phyloP scores from a whole-genome alignment of 1,140 invertebrate species.

The Drosophila micromelanica region DNA sequence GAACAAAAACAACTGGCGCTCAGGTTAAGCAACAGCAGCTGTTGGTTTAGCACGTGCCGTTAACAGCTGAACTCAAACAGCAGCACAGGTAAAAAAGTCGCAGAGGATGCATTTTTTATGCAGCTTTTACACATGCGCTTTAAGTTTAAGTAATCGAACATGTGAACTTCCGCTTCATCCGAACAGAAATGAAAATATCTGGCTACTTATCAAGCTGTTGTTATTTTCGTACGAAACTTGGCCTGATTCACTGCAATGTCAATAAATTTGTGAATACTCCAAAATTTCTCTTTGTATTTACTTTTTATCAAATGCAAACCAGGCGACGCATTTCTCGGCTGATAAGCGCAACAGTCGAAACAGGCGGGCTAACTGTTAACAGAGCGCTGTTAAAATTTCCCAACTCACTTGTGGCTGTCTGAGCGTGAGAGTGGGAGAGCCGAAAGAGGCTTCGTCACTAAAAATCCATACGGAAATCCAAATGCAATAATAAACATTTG shows the following conservation, averaged over 20 bases:
- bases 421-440: conserved; percentile 33
- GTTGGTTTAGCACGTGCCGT: conserved; percentile 52
- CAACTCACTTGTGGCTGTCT: conserved; percentile 51
- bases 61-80: conserved; percentile 52
- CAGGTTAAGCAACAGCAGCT: conserved; percentile 22
- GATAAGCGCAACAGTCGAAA: conserved; percentile 41
- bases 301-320: conserved; percentile 32
- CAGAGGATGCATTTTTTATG: background rate
- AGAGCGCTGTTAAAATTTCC: conserved; percentile 48
- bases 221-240: conserved; percentile 6
- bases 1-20: conserved; percentile 32
- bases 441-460: conserved; percentile 36
- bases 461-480: conserved; percentile 71
- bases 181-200: conserved; percentile 15
- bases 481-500: conserved; percentile 77
- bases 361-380: conserved; percentile 19
- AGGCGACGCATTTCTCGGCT: background rate
- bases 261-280: background rate
- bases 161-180: conserved; percentile 26
- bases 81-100: conserved; percentile 38
- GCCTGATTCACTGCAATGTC: conserved; percentile 33
- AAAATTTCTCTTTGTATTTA: background rate
- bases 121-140: conserved; percentile 7
- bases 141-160: conserved; percentile 20
- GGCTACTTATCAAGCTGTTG: conserved; percentile 10